Evolutionary conservation across 2,113 vertebrate genomes (phyloP).

Genomic region (Lota lota): DNA sequence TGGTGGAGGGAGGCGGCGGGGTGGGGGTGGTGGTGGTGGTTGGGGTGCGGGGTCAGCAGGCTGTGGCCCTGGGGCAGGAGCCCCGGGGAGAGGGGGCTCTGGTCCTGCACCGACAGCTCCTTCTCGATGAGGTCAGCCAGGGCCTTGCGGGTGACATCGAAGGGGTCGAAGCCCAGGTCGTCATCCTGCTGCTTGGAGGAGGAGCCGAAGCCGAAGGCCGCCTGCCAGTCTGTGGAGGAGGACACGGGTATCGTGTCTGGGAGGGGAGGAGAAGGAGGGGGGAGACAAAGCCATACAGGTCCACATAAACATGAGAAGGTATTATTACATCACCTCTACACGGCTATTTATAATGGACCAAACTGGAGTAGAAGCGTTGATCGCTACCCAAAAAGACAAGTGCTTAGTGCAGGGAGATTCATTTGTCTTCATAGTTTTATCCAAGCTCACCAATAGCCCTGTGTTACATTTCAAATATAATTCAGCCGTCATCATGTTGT

Average conservation of each 20-base stretch:
- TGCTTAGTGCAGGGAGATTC: no score
- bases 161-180: conserved; percentile 98
- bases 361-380: no score
- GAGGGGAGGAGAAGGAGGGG: background rate
- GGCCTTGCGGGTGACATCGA: conserved; percentile 97
- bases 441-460: no score
- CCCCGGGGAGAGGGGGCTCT: conserved; percentile 55
- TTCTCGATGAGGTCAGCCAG: conserved; percentile 99
- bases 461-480: no score
- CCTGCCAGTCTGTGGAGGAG: conserved; percentile 99
- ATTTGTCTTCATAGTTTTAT: no score
- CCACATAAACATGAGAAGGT: no score
- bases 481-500: no score
- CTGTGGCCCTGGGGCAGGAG: conserved; percentile 48
- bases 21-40: background rate
- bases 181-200: conserved; percentile 95
- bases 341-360: no score
- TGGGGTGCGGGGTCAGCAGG: conserved; percentile 23
- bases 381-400: no score
- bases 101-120: conserved; percentile 97
- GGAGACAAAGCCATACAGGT: no score
- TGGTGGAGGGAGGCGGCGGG: no score
- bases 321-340: no score
- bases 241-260: conserved; percentile 98
- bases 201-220: conserved; percentile 96